phyloP scores from a whole-genome alignment of 2,888 invertebrate genomes.

The Megalurothrips usitatus region DNA sequence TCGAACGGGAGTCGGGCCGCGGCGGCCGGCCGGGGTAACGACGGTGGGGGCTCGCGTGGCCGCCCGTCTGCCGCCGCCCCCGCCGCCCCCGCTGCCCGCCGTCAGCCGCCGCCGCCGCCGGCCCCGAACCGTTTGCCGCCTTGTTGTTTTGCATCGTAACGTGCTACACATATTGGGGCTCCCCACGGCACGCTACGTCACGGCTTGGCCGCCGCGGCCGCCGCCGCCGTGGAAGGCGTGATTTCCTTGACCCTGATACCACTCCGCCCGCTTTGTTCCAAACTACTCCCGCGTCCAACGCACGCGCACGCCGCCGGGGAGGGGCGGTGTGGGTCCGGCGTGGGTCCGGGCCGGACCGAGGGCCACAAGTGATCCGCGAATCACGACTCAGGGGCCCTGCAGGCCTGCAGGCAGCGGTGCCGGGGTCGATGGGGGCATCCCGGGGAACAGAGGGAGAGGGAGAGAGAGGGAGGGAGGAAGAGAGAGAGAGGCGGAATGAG shows the following conservation, averaged over 20 bases:
- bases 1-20: no score
- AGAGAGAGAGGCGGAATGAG: neutral
- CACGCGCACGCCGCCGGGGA: neutral
- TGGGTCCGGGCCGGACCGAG: neutral
- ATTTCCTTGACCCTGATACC: slow-evolving; percentile 6
- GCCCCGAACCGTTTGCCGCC: no score
- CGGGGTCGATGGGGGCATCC: neutral
- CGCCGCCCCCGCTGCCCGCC: no score
- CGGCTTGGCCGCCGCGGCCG: no score
- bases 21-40: no score
- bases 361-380: neutral
- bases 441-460: neutral
- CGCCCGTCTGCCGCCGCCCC: no score
- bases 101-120: no score
- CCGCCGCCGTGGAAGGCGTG: neutral
- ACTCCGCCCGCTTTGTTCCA: neutral
- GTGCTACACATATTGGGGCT: no score
- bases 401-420: neutral
- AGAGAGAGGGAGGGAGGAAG: neutral
- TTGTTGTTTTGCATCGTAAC: no score
- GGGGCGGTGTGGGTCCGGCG: neutral
- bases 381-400: neutral
- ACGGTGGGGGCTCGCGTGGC: no score
- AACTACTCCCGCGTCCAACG: neutral
- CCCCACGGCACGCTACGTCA: no score